Percentiles rank a stretch among this genome's conserved stretches.
Conservation (phyloP, 2,797 vertebrate genomes). For the Ibycter americanus region DNA sequence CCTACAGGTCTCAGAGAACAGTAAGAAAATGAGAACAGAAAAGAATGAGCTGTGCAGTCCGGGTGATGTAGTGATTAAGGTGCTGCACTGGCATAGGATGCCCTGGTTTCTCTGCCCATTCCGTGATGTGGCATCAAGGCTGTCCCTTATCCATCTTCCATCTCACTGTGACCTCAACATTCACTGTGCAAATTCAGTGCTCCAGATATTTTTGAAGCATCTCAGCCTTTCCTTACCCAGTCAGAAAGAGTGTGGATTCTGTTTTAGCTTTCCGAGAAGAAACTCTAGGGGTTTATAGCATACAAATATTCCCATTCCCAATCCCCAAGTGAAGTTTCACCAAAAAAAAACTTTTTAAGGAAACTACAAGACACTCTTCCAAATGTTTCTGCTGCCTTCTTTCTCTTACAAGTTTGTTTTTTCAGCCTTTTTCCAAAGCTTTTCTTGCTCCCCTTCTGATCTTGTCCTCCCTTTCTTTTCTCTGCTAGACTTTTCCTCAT, state of each 20-base stretch:
- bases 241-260: background rate
- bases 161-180: background rate
- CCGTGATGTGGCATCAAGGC: rapidly evolving
- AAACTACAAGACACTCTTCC: background rate
- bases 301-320: background rate
- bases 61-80: background rate
- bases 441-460: background rate
- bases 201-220: background rate
- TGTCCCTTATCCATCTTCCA: background rate
- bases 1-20: background rate
- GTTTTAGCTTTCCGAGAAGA: background rate
- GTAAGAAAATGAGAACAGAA: background rate
- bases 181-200: background rate
- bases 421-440: background rate
- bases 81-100: background rate
- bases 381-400: background rate
- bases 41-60: background rate
- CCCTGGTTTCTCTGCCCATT: background rate
- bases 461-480: background rate
- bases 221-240: background rate
- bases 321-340: background rate
- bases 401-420: background rate
- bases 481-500: background rate
- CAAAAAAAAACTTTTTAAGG: background rate
- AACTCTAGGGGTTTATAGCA: background rate